Evolutionary conservation across 1,140 invertebrate species (phyloP).

Genomic region (Caerostris darwini): DNA sequence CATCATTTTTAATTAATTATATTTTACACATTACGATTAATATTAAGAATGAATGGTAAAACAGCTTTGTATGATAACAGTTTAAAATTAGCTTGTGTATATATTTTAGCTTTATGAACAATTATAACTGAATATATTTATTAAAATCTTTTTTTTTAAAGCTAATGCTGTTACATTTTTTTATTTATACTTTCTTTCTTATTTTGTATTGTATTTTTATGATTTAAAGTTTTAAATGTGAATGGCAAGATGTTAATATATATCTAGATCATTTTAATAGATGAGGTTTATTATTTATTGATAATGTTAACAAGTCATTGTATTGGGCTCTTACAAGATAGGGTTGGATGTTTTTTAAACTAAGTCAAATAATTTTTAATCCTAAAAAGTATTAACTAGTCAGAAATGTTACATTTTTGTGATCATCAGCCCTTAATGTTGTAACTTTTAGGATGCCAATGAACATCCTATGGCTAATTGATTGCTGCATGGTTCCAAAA

Average conservation of each 20-base stretch:
- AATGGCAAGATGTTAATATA: too few species aligned
- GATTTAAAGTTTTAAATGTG: too few species aligned
- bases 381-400: constrained; percentile 41
- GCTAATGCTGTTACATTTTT: background rate
- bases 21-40: too few species aligned
- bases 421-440: background rate
- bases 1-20: too few species aligned
- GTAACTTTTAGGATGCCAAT: too few species aligned
- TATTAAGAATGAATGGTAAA: too few species aligned
- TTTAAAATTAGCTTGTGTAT: background rate
- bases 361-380: constrained; percentile 46
- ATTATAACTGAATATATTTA: background rate
- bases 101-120: background rate
- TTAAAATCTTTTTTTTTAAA: background rate
- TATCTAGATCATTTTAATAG: too few species aligned
- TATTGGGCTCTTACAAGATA: constrained; percentile 19
- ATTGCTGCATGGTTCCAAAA: too few species aligned
- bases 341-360: background rate
- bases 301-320: constrained; percentile 3
- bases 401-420: constrained; percentile 19
- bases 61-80: too few species aligned
- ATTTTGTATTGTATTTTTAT: too few species aligned
- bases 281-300: background rate
- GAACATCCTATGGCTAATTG: too few species aligned
- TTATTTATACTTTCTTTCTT: background rate